Base-by-base conservation (phyloP, 2,888 invertebrate species). In the Amphiduros pacificus region DNA sequence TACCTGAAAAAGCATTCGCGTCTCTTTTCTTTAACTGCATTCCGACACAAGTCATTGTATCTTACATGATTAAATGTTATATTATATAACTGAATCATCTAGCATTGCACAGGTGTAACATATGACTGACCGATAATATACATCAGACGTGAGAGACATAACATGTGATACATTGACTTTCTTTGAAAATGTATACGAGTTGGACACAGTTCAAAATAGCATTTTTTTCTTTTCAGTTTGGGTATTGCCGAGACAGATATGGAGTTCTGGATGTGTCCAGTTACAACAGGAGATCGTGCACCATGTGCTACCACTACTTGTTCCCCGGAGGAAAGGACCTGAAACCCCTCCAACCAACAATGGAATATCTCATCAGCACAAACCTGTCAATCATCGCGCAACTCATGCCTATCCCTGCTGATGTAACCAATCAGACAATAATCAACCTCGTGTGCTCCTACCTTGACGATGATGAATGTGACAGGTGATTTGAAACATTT, bases 251-350 rank as follows among this genome's bases (percentile, higher is more conserved):
- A n/a, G 63, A 63, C 31, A 36, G 60, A n/a, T 44, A 44, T 44
- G 63, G 63, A 3, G 26, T 52, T 27, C 53, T 60, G 29, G 52
- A 48, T 2, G 36, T 44, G 29, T 28, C 40, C 11, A 14, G 26
- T 40, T 63, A 61, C 57, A 56, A 53, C 48, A 48, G 52, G 6
- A 59, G 63, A 22, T 32, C 63, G 1, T 63, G 63, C 40, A 41
- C 57, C 31, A 36, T 48, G 22, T 63, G 63, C 53, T 63, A 56
- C 52, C 24, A 22, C 26, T 63, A 50, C 53, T 53, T 63, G 44
- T 63, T 56, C 53, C 55, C n/a, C 28, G 3, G 20, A 20, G 58
- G 27, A 28, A 44, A 22, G n/a, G 44, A 44, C n/a, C 22, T 44
- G 6, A 5, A 22, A 44, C 44, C 44, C 22, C 44, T 20, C n/a